Conservation (phyloP, 2,113 vertebrate species). For the Haemorhous mexicanus region DNA sequence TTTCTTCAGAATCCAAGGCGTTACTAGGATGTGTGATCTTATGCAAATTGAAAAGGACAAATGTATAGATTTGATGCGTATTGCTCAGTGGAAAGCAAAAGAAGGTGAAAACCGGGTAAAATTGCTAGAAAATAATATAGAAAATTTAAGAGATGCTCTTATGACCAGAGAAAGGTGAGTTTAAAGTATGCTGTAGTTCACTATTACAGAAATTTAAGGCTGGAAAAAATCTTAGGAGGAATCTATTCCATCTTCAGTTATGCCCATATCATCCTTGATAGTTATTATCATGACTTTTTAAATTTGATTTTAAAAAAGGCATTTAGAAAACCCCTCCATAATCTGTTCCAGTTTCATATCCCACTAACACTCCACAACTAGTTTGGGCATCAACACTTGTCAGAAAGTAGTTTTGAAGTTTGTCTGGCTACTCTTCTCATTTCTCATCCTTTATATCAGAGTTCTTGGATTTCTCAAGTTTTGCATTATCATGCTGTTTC, state of each 20-base stretch:
- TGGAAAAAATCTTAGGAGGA: neutral
- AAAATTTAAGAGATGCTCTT: slow-evolving; percentile 78
- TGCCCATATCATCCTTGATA: neutral
- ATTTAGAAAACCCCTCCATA: neutral
- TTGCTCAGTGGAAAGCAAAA: slow-evolving; percentile 74
- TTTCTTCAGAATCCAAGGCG: slow-evolving; percentile 77
- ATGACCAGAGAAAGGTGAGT: slow-evolving; percentile 83
- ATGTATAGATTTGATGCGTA: slow-evolving; percentile 78
- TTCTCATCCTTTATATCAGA: neutral
- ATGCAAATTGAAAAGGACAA: slow-evolving; percentile 84
- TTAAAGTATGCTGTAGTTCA: neutral
- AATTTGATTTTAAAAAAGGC: neutral
- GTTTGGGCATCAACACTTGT: neutral
- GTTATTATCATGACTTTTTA: neutral
- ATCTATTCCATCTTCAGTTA: neutral
- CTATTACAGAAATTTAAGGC: neutral
- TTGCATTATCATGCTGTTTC: neutral
- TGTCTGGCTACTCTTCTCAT: neutral
- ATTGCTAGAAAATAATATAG: slow-evolving; percentile 79
- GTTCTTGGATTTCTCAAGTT: neutral
- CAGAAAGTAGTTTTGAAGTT: neutral
- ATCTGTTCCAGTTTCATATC: neutral
- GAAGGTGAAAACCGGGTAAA: slow-evolving; percentile 78
- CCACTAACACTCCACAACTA: neutral
- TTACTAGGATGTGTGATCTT: slow-evolving; percentile 73